Conservation (phyloP, 2,797 vertebrate genomes). For the Thunnus albacares region DNA sequence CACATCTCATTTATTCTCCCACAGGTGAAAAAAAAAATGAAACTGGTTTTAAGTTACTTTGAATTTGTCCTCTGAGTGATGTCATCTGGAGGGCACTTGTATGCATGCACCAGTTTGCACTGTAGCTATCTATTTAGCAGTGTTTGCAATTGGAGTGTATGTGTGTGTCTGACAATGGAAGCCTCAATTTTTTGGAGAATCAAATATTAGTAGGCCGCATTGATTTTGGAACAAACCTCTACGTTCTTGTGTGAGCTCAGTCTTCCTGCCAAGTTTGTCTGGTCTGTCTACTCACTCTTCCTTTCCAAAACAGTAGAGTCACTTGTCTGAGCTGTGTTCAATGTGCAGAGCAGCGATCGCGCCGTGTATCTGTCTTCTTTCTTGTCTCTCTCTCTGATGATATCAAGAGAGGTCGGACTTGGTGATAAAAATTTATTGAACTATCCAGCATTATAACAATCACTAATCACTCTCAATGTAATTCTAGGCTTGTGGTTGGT, state of each 20-base stretch:
- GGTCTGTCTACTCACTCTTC: conserved; percentile 75
- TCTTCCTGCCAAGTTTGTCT: conserved; percentile 77
- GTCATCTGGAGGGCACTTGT: not conserved
- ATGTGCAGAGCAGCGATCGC: conserved; percentile 29
- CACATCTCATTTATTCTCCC: conserved; percentile 16
- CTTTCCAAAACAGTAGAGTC: conserved; percentile 63
- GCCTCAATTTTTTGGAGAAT: conserved; percentile 67
- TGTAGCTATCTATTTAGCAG: conserved; percentile 24
- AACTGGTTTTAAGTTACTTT: conserved; percentile 6
- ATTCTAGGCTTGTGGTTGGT: not conserved
- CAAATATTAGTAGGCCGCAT: conserved; percentile 81
- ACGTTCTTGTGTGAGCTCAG: conserved; percentile 72
- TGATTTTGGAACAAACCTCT: conserved; percentile 77
- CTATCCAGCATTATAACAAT: conserved; percentile 29
- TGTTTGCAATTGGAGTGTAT: conserved; percentile 21
- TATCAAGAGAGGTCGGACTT: conserved; percentile 31
- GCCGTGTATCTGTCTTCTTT: conserved; percentile 33
- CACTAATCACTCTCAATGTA: not conserved
- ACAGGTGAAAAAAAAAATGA: not conserved
- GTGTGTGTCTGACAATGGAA: conserved; percentile 58
- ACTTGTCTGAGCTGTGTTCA: conserved; percentile 52
- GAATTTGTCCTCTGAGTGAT: conserved; percentile 14
- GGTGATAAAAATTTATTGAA: conserved; percentile 32
- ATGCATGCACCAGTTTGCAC: conserved; percentile 15
- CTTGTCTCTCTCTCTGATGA: conserved; percentile 24